Conservation (phyloP, 2,797 vertebrate genomes). For the Aldrovandia affinis region DNA sequence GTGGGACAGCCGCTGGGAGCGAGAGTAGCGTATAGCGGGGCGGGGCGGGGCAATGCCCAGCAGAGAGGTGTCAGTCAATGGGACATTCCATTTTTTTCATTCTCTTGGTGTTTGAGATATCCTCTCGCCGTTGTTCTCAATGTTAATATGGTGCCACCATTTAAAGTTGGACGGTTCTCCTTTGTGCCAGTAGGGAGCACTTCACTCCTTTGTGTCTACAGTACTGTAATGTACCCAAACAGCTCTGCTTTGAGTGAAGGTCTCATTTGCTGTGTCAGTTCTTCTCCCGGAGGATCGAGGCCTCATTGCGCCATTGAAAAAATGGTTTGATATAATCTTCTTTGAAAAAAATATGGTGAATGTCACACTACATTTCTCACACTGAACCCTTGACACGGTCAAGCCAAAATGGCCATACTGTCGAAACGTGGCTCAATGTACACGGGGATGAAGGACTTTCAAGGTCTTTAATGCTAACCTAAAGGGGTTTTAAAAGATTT, state of each 20-base stretch:
- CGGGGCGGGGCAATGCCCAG: constrained; percentile 25
- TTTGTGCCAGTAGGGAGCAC: not conserved
- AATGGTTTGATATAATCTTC: not conserved
- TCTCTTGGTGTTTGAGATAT: not conserved
- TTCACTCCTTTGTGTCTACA: not conserved
- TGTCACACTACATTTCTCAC: not conserved
- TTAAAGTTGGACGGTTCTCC: not conserved
- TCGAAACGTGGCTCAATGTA: not conserved
- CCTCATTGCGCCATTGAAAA: not conserved
- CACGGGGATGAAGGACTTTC: not conserved
- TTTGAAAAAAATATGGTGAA: too few species aligned
- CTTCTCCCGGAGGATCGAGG: not conserved
- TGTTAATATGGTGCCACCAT: not conserved
- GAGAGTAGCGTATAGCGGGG: constrained; percentile 70
- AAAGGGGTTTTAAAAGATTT: not conserved
- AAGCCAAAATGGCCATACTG: not conserved
- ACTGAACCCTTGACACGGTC: not conserved
- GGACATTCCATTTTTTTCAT: not conserved
- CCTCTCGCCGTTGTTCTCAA: not conserved
- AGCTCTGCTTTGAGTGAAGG: not conserved
- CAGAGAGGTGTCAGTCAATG: not conserved
- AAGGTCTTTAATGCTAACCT: not conserved
- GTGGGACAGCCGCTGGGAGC: constrained; percentile 45
- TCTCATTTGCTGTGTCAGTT: not conserved
- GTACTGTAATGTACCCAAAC: not conserved